Percentiles rank a stretch among this genome's conserved stretches.
Conservation (phyloP, 2,888 invertebrate genomes). For the Poecilobothrus nobilitatus region DNA sequence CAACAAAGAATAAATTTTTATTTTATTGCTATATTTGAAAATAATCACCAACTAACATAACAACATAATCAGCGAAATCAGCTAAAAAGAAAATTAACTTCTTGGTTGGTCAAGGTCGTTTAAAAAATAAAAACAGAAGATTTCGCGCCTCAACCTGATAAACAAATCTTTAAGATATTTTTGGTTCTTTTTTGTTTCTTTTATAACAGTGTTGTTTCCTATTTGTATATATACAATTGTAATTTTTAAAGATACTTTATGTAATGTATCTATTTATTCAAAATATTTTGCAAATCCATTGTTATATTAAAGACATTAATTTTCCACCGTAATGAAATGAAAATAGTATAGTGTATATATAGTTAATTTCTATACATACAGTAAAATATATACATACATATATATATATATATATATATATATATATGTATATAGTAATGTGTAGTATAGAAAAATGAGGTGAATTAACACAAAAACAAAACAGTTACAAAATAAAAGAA, state of each 20-base stretch:
- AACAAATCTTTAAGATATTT: neutral
- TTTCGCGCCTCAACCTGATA: constrained; percentile 1
- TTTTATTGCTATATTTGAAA: too few relatives aligned
- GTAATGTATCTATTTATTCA: neutral
- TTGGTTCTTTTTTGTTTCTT: neutral
- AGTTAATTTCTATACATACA: too few relatives aligned
- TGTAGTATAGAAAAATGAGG: neutral
- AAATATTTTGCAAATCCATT: neutral
- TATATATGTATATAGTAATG: too few relatives aligned
- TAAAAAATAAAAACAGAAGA: neutral
- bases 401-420: too few relatives aligned
- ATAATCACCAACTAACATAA: neutral
- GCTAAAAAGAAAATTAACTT: neutral
- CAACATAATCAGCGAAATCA: neutral
- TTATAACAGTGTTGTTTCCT: neutral
- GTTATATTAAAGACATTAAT: neutral
- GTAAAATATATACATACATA: too few relatives aligned
- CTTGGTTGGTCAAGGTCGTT: constrained; percentile 4
- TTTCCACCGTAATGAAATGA: neutral
- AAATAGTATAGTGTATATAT: neutral
- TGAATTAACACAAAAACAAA: neutral
- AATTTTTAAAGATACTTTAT: too few relatives aligned
- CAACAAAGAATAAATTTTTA: too few relatives aligned
- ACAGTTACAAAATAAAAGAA: neutral
- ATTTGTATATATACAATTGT: neutral